Evolutionary conservation across 2,888 invertebrate species (phyloP), one percentile per base, ranked within the genome.

Genomic region (Ferrisia virgata): DNA sequence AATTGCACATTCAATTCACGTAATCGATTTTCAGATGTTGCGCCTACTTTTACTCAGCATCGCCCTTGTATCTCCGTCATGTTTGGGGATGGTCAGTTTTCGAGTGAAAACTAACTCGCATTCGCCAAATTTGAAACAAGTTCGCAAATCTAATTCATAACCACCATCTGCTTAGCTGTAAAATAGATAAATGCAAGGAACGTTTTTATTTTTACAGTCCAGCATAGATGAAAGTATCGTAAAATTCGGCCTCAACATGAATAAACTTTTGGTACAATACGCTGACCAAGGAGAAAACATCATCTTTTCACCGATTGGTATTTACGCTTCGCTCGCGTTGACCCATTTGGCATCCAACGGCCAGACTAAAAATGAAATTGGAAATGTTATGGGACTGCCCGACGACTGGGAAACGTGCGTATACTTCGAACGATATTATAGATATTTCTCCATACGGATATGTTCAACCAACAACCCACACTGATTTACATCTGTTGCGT

Each of bases 251-350:
- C 15, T 81, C 1, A 22, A 81, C 2, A 64, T 81, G 64, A 47
- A 81, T 25, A 81, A 81, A 64, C 9, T n/a, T 2, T 11, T 81
- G 11, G 11, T 64, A 22, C 47, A 36, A 36, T 36, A 18, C 36
- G 47, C 58, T 1, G 33, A 58, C 3, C 53, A 15, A 31, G 82
- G 43, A 43, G 82, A 82, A 40, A 82, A 82, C 47, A 40, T 82
- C 13, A 25, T 82, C 9, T 25, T 82, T 25, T 82, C 82, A 9
- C 82, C 82, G 4, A 69, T 82, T 15, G 40, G 82, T 6, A 28
- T 82, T 11, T 82, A 82, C 31, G n/a, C 25, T 15, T 40, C 72
- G 18, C 28, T 82, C 5, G 82, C 82, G 1, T 15, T 82, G 25
- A 39, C 43, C 8, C 72, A 82, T n/a, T 25, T 72, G 31, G 82